Evolutionary conservation across 2,888 invertebrate species (phyloP), one percentile per base, ranked within the genome.

Genomic region (Teleiodes luculella): DNA sequence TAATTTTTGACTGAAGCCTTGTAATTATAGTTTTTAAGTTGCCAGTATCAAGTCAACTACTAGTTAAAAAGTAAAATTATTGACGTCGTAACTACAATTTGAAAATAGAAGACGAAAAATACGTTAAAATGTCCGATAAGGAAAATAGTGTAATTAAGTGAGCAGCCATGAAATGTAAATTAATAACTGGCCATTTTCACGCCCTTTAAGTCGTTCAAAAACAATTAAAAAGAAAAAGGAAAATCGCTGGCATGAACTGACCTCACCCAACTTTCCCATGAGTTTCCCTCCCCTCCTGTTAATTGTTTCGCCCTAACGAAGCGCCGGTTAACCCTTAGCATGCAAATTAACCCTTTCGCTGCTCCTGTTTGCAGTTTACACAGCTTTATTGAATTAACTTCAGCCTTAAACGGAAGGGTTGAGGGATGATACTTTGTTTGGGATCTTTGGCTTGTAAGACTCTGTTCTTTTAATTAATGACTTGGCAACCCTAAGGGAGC

Each of bases 281-380:
- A 77, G 65, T 83, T 80, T 81, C 70, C 84, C 72, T 65, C 56
- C 51, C 57, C 37, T 56, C 59, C 62, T 74, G 72, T 79, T 88
- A 88, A 88, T 88, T 87, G 85, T 73, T 70, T 72, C 74, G 75
- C 87, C 86, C 86, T 88, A 88, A 89, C 86, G 81, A 87, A 86
- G 79, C 78, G 75, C 71, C 80, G 82, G 87, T 89, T 88, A 87
- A 85, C 88, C 86, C 85, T 78, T 72, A 80, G 80, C 85, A 88
- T 86, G 89, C 86, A 89, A 89, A 89, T 88, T 86, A 88, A 87
- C 88, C 88, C 89, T 87, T 88, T 84, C 82, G 68, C 84, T 68
- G 84, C 74, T 80, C 74, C 76, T 80, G 80, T 86, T 84, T 82
- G 80, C 69, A 81, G 77, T 80, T 87, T 85, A 86, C 80, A 86